Evolutionary conservation across 2,888 invertebrate genomes (phyloP), one percentile per base, ranked within the genome.

Genomic region (Eupeodes luniger): DNA sequence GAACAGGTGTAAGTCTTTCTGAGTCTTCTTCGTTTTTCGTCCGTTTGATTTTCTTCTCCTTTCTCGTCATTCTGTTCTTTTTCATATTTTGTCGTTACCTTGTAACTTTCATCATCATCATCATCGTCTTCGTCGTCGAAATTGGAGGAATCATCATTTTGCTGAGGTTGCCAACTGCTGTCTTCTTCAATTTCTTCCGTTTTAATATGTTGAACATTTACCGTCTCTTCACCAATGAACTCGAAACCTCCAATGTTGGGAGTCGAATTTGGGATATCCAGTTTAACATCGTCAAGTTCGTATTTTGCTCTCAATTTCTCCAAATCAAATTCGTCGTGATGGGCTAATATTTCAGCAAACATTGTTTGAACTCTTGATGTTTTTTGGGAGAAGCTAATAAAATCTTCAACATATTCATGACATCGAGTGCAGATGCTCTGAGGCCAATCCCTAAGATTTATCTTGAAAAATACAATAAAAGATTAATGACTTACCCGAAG

Each of bases 291-390:
- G 61, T 76, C 91, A 0, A 93, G 76, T 0, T 91, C 92, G 59
- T 90, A 92, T n/a, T 92, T 91, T 2, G 36, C 81, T 6, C 91
- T 91, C 12, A 92, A 36, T 34, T 90, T 89, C 14, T 88, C 85
- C 1, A 90, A 89, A 69, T 91, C 87, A 0, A 91, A 44, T 5
- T 79, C 67, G 0, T 90, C 90, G 0, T 90, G 90, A n/a, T 90
- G 91, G 47, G 44, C 12, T 5, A 91, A 90, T 9, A 93, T 64
- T 11, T 90, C 80, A 5, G 84, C 89, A 76, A 91, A 93, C 89
- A 93, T 91, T 0, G 90, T 90, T 79, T 93, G 93, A 2, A 93
- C 93, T 7, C 91, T 92, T 6, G 90, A 91, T 0, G 44, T 44
- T 36, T 44, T 64, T 3, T 44, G 14, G 5, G 19, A 6, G 7